Percentiles rank a stretch among this genome's conserved stretches.
These are phyloP conservation scores for Araneus ventricosus DNA, from an alignment of 1,140 invertebrate species.

Conservation along the genomic window DNA sequence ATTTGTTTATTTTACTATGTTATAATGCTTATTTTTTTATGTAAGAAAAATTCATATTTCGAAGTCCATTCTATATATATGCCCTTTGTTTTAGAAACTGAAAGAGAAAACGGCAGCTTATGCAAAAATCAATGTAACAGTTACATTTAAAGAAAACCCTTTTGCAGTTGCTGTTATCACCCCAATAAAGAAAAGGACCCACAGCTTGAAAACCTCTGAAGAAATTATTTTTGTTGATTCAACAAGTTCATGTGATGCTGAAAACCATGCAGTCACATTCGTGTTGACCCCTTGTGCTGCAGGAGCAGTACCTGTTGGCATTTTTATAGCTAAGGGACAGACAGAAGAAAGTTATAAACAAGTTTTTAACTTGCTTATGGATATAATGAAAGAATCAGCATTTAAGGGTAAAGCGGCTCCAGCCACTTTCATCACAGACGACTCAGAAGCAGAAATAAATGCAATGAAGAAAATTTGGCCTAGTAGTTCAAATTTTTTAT, in stretches of 20 bases:
- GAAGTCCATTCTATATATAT: no score
- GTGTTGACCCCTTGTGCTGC: no score
- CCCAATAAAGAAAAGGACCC: slow-evolving; percentile 3
- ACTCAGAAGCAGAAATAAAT: neutral
- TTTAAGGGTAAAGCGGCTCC: neutral
- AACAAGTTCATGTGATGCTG: neutral
- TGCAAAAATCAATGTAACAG: neutral
- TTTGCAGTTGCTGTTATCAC: slow-evolving; percentile 23
- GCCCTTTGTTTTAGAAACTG: no score
- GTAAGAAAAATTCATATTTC: no score
- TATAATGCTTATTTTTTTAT: no score
- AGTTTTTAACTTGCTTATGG: neutral
- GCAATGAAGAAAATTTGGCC: neutral
- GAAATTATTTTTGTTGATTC: slow-evolving; percentile 11
- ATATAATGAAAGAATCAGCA: neutral
- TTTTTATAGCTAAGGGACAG: slow-evolving; percentile 22
- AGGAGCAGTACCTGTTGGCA: neutral
- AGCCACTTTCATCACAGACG: neutral
- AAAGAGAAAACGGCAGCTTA: no score
- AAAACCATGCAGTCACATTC: slow-evolving; percentile 37
- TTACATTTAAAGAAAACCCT: neutral
- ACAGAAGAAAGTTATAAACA: slow-evolving; percentile 1
- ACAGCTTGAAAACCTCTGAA: neutral
- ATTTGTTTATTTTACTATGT: no score
- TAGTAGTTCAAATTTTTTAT: neutral